Base-by-base conservation (phyloP, 1,140 invertebrate genomes). In the Macrosteles quadrilineatus region DNA sequence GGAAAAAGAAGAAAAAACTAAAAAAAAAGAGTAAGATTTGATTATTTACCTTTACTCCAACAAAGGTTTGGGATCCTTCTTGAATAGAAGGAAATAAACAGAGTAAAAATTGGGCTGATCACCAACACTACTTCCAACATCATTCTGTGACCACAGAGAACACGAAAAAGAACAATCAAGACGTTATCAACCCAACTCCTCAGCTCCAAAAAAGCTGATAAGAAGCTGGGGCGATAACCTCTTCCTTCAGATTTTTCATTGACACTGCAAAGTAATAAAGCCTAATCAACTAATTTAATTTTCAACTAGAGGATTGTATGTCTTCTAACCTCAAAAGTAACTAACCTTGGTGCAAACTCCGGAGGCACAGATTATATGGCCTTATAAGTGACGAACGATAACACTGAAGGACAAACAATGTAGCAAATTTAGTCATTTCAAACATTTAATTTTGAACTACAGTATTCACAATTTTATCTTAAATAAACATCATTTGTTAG, bases 51-150 rank as follows among this genome's bases (percentile, higher is more conserved):
- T 57, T 19, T 11, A 31, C 14, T 63, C 59, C 59, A 63, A 36
- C 19, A 32, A 32, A 63, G 31, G 30, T 29, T 63, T 25, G 47
- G 47, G 4, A 63, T 32, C 29, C 31, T 63, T 63, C 23, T 66
- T 2, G 63, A 19, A 23, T 45, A 27, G 17, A 66, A 45, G 31
- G 63, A 66, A 45, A 66, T 4, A 43, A 66, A 66, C 19, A 66
- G 31, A 66, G 63, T 43, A 45, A 66, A 45, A 19, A 66, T 19
- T 66, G 63, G 63, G 27, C 63, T 45, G 19, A 43, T 9, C 32
- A 66, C 63, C 32, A 66, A 25, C 19, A 66, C 31, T 14, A 66
- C 27, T 66, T 66, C 63, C 27, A 66, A 66, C 63, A 66, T 66
- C 63, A 66, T 66, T 43, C 59, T 66, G 43, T 3, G 21, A 25